These are phyloP conservation scores for Phengaris arion DNA, from an alignment of 2,888 invertebrate species.

Conservation along the genomic window DNA sequence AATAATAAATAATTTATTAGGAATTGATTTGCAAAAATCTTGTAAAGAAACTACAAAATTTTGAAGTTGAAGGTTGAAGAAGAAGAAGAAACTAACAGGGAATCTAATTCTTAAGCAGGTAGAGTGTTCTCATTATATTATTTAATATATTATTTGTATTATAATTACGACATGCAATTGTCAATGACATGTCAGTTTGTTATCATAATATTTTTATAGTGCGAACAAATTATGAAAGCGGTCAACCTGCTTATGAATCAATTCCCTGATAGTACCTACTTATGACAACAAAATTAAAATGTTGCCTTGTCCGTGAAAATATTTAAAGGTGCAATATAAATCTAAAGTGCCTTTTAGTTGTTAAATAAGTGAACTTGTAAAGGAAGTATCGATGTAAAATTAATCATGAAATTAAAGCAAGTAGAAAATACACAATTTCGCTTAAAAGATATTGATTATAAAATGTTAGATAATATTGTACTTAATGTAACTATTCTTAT, in stretches of 20 bases:
- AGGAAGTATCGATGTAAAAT: neutral
- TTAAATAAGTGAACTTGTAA: neutral
- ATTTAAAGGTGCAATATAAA: conserved; percentile 4
- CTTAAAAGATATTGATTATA: neutral
- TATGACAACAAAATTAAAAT: neutral
- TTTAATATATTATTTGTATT: too few species aligned
- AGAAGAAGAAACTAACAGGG: too few species aligned
- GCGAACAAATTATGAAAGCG: neutral
- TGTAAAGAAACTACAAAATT: too few species aligned
- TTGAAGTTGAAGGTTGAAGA: too few species aligned
- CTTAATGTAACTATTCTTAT: neutral
- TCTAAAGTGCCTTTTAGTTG: neutral
- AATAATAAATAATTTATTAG: too few species aligned
- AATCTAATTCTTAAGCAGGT: too few species aligned
- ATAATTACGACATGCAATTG: too few species aligned
- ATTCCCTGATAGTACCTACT: neutral
- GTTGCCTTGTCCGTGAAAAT: neutral
- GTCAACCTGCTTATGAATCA: neutral
- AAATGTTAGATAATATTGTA: neutral
- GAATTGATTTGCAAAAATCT: too few species aligned
- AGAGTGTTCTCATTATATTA: too few species aligned
- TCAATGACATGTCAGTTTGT: too few species aligned
- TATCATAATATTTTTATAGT: too few species aligned
- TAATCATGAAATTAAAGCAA: neutral
- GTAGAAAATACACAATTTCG: neutral